Percentiles rank a stretch among this genome's conserved stretches.
Evolutionary conservation across 2,113 vertebrate genomes (phyloP).

Genomic region (Geococcyx californianus): DNA sequence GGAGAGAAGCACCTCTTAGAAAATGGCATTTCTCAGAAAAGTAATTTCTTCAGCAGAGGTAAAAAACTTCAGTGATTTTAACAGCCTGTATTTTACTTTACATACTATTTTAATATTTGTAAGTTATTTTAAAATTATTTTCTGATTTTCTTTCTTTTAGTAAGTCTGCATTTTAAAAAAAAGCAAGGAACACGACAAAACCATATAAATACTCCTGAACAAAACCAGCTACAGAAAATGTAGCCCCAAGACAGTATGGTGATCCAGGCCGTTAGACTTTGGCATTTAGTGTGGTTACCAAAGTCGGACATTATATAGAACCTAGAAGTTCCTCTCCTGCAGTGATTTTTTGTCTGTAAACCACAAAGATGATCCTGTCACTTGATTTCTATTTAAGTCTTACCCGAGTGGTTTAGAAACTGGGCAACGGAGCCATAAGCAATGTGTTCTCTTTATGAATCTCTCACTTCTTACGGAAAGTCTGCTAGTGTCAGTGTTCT

Average conservation of each 20-base stretch:
- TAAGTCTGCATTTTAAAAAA: neutral
- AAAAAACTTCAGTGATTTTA: neutral
- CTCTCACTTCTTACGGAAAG: neutral
- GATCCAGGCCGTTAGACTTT: neutral
- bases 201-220: neutral
- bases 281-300: neutral
- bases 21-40: neutral
- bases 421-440: neutral
- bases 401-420: neutral
- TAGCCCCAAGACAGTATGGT: neutral
- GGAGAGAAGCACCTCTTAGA: neutral
- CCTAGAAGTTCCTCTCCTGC: neutral
- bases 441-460: rapidly evolving
- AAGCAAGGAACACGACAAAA: neutral
- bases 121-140: neutral
- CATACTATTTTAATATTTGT: neutral
- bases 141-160: neutral
- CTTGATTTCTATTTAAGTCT: neutral
- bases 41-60: neutral
- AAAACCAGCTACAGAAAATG: neutral
- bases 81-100: neutral
- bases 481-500: neutral
- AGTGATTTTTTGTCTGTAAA: neutral
- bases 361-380: neutral
- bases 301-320: neutral